Evolutionary conservation across 2,888 invertebrate genomes (phyloP).

Genomic region (Catonia carolina): DNA sequence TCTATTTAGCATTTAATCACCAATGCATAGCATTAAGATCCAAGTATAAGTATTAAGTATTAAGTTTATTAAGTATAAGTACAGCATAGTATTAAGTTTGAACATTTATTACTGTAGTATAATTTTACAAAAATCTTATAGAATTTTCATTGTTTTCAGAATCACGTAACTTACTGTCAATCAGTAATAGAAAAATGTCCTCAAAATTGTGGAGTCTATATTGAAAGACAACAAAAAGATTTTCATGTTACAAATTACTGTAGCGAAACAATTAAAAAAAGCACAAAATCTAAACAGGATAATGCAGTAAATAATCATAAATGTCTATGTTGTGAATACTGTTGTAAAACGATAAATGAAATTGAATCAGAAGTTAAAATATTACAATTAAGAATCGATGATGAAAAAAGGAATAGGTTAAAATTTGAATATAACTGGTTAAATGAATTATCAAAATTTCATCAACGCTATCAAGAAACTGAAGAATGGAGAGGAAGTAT

Average conservation of each 20-base stretch:
- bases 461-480: slow-evolving; percentile 10
- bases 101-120: no score
- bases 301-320: slow-evolving; percentile 5
- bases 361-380: slow-evolving; percentile 1
- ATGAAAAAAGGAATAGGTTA: slow-evolving; percentile 7
- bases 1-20: no score
- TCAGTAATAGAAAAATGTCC: slow-evolving; percentile 20
- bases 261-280: neutral
- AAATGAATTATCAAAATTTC: slow-evolving; percentile 10
- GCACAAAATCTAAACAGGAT: neutral
- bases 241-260: slow-evolving; percentile 6
- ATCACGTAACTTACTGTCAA: slow-evolving; percentile 22
- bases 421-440: slow-evolving; percentile 8
- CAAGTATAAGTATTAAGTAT: no score
- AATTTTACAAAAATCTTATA: no score
- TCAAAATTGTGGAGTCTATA: slow-evolving; percentile 20
- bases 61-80: no score
- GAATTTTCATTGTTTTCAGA: slow-evolving; percentile 11
- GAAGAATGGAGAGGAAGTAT: slow-evolving; percentile 18
- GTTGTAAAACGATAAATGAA: neutral
- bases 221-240: slow-evolving; percentile 20
- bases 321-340: no score
- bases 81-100: no score
- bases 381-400: slow-evolving; percentile 4
- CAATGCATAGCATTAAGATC: no score